These are phyloP conservation scores for Thamnophis elegans DNA, from an alignment of 2,797 vertebrate genomes.

Conservation along the genomic window DNA sequence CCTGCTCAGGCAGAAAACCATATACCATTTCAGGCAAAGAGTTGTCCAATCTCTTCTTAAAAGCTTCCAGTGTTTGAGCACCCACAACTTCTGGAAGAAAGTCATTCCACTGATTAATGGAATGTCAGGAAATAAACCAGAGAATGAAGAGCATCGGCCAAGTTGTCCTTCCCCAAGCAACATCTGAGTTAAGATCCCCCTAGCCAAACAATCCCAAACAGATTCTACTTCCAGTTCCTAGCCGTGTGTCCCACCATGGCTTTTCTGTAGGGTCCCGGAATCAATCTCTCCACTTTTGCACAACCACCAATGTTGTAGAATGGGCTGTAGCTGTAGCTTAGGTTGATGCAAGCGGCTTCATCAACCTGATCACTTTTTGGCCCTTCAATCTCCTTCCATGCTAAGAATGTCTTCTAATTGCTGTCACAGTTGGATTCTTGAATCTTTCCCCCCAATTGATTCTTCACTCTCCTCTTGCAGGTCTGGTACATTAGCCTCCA, in stretches of 20 bases:
- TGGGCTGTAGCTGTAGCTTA: neutral
- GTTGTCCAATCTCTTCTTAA: neutral
- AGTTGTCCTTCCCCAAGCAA: neutral
- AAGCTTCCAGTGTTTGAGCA: neutral
- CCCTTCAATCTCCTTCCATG: neutral
- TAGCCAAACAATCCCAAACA: neutral
- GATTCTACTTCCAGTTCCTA: neutral
- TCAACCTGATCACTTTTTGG: neutral
- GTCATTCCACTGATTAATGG: neutral
- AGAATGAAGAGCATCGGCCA: neutral
- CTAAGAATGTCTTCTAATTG: neutral
- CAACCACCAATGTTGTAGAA: neutral
- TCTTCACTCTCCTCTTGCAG: neutral
- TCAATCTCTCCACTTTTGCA: neutral
- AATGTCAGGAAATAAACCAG: neutral
- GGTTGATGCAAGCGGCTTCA: neutral
- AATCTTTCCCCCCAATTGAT: neutral
- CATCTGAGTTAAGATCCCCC: neutral
- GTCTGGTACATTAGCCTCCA: neutral
- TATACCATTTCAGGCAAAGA: neutral
- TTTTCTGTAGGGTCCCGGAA: neutral
- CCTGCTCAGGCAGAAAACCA: neutral
- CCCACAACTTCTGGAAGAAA: neutral
- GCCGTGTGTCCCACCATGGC: neutral
- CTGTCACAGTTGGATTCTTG: neutral